Evolutionary conservation across 1,140 invertebrate species (phyloP).

Genomic region (Apis laboriosa): DNA sequence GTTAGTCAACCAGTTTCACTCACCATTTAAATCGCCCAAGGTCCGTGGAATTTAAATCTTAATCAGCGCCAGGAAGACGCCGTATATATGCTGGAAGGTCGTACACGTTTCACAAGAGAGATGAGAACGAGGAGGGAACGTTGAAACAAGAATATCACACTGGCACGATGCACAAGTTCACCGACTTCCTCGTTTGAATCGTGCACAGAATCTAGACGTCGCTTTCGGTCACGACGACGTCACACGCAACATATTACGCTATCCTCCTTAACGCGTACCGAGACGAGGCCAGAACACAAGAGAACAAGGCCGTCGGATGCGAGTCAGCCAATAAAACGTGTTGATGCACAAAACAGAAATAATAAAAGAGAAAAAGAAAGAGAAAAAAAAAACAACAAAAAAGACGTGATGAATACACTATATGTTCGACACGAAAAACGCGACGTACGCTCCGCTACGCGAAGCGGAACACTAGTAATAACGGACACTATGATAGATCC

Average conservation of each 20-base stretch:
- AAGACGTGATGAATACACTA: background rate
- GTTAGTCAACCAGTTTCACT: conserved; percentile 52
- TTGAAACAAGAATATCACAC: conserved; percentile 31
- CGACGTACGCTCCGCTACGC: conserved; percentile 1
- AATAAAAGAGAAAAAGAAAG: background rate
- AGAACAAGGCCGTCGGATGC: conserved; percentile 29
- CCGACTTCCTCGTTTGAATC: conserved; percentile 36
- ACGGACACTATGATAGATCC: background rate
- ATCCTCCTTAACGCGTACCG: background rate
- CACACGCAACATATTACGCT: conserved; percentile 24
- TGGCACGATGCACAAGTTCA: conserved; percentile 32
- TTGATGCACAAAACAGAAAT: conserved; percentile 19
- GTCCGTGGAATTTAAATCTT: conserved; percentile 71
- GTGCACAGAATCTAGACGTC: conserved; percentile 23
- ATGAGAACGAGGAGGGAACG: background rate
- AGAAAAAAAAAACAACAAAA: background rate
- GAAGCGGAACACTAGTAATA: conserved; percentile 12
- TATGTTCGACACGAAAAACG: conserved; percentile 8
- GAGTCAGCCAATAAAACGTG: conserved; percentile 23
- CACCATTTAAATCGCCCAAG: conserved; percentile 75
- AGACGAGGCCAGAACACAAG: background rate
- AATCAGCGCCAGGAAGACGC: conserved; percentile 57
- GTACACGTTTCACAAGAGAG: background rate
- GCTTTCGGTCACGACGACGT: conserved; percentile 17
- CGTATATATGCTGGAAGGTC: conserved; percentile 23